These are phyloP conservation scores for Cantharis flavilabris DNA, from an alignment of 2,888 invertebrate genomes.

Conservation along the genomic window DNA sequence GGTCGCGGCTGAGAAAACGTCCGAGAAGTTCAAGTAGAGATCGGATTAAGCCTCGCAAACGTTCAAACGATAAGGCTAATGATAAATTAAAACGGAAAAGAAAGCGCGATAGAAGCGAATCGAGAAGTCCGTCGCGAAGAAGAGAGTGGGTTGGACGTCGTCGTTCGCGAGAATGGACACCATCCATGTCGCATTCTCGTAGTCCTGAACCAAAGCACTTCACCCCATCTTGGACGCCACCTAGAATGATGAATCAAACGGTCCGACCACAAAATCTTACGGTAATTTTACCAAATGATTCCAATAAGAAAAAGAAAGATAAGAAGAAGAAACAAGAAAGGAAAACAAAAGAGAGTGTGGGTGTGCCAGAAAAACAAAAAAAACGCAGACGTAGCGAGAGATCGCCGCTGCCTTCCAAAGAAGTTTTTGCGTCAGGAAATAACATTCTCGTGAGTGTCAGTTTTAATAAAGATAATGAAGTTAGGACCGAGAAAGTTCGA, in stretches of 20 bases:
- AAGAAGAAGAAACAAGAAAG: conserved; percentile 56
- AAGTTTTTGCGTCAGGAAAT: conserved; percentile 91
- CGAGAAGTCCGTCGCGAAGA: conserved; percentile 46
- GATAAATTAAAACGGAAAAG: conserved; percentile 46
- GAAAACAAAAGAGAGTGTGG: conserved; percentile 37
- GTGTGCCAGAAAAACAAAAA: conserved; percentile 49
- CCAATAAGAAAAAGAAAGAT: conserved; percentile 59
- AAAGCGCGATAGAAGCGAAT: conserved; percentile 47
- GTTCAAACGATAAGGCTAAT: conserved; percentile 50
- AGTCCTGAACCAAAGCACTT: conserved; percentile 51
- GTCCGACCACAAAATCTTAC: conserved; percentile 61
- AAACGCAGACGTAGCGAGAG: conserved; percentile 52
- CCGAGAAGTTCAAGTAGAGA: conserved; percentile 45
- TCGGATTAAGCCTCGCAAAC: conserved; percentile 50
- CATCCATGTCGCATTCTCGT: conserved; percentile 65
- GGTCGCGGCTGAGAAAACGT: conserved; percentile 46
- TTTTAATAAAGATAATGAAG: conserved; percentile 72
- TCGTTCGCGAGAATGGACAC: conserved; percentile 53
- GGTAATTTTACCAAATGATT: conserved; percentile 64
- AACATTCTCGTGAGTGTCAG: conserved; percentile 92
- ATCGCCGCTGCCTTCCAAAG: conserved; percentile 76
- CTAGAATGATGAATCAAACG: conserved; percentile 53
- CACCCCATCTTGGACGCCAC: conserved; percentile 67
- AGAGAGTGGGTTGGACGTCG: conserved; percentile 38
- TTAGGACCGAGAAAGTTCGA: conserved; percentile 50